Evolutionary conservation across 2,113 vertebrate genomes (phyloP), one percentile per base, ranked within the genome.

Genomic region (Apus apus): DNA sequence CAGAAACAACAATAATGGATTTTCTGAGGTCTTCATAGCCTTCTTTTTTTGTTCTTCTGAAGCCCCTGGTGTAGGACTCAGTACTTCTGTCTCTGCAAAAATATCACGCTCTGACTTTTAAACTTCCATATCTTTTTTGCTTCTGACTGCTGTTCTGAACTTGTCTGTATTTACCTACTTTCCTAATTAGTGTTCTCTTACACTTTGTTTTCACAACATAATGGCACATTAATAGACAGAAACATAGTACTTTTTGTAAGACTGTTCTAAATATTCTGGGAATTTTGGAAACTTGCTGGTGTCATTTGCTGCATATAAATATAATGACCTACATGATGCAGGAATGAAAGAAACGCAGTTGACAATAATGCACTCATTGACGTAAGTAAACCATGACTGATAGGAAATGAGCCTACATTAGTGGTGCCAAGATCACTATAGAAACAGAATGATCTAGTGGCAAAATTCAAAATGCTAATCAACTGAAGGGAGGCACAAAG

Each of bases 271-370:
- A 83, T 91, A 93, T 94, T 62, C 70, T 87, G 76, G 40, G 65
- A 89, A 74, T 90, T 94, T 70, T 83, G 95, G 84, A 72, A 91
- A 90, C 68, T 75, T 92, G 45, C 78, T 57, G 87, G 46, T 94
- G 58, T 96, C 79, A 90, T 56, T 94, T 82, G 65, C 36, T 96
- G 46, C 17, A 25, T 87, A 82, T 80, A 94, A 85, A 95, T 94
- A 85, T 32, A 93, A 84, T 50, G 92, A 94, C 21, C 56, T 70
- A 81, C 25, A 20, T 85, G 80, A 85, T 62, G 80, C 51, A 83
- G 78, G 92, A 96, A 91, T 94, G 64, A 85, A 83, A 76, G 78
- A 92, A 54, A 93, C 2, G 6, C 17, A 61, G 87, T 87, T 93
- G 90, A 46, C 94, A 91, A 91, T 90, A 87, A 87, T 73, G 71